phyloP scores from a whole-genome alignment of 1,140 invertebrate genomes.

The Globodera rostochiensis region DNA sequence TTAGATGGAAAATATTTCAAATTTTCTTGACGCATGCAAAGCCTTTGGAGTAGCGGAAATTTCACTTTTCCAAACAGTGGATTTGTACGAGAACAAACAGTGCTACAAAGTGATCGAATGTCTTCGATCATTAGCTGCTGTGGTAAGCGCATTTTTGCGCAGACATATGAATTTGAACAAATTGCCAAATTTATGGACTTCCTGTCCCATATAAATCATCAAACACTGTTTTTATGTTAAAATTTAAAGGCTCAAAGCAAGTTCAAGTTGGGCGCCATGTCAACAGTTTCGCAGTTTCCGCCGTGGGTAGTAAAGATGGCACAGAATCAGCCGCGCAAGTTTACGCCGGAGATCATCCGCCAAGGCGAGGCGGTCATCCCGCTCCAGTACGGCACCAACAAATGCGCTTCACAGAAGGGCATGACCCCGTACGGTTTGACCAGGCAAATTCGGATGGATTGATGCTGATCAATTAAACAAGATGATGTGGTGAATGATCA shows the following conservation, averaged over 20 bases:
- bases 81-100: slow-evolving; percentile 74
- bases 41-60: slow-evolving; percentile 71
- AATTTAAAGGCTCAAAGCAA: slow-evolving; percentile 69
- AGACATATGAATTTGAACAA: background rate
- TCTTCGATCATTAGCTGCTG: slow-evolving; percentile 60
- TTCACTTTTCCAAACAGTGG: slow-evolving; percentile 74
- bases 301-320: slow-evolving; percentile 71
- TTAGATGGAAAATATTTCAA: slow-evolving; percentile 74
- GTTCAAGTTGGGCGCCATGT: background rate
- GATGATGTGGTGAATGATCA: no score
- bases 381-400: slow-evolving; percentile 67
- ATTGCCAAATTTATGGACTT: background rate
- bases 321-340: slow-evolving; percentile 69
- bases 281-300: slow-evolving; percentile 63
- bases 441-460: slow-evolving; percentile 1
- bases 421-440: background rate
- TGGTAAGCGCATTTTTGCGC: slow-evolving; percentile 43
- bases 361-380: slow-evolving; percentile 70
- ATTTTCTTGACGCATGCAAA: slow-evolving; percentile 73
- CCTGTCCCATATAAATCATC: background rate
- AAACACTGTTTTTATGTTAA: slow-evolving; percentile 28
- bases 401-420: slow-evolving; percentile 70
- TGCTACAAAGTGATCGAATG: slow-evolving; percentile 69
- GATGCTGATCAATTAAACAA: background rate
- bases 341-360: slow-evolving; percentile 68